Evolutionary conservation across 2,797 vertebrate genomes (phyloP), one percentile per base, ranked within the genome.

Genomic region (Pogoniulus pusillus): DNA sequence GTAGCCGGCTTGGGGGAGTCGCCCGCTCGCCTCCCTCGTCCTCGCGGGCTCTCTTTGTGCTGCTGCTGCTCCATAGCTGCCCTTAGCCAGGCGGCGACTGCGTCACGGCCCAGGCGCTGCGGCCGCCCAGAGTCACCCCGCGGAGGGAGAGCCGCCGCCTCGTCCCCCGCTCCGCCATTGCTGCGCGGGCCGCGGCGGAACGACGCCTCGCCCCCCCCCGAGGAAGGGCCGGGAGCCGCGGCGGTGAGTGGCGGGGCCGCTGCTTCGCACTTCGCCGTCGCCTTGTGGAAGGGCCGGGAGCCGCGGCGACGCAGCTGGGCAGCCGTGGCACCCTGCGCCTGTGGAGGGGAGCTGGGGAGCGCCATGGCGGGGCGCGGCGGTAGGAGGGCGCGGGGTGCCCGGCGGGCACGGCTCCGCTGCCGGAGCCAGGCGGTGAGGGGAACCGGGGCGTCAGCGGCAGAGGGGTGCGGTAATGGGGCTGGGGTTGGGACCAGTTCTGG

Each of bases 171-270:
- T 78, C 80, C 90, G 87, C 80, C 84, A 90, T 85, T 83, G 87
- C 90, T 34, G 83, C 80, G 78, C 78, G 78, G 82, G 86, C 70
- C 82, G 59, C 82, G 82, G 89, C 74, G 37, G 89, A 91, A 69
- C 57, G 79, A 89, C 89, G 82, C 72, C 72, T 86, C 65, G 60
- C 77, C 59, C 71, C 49, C 83, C 75, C 70, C 66, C 62, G 80
- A 85, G 81, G 27, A 77, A 63, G 93, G 80, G 81, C 81, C 55
- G 68, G 90, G 66, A 92, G 80, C 83, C 72, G 86, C 79, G 87
- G 87, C 84, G 93, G 93, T 94, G 93, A 94, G 93, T 87, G 69
- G 19, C 20, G 77, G 72, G 30, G 66, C 65, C 32, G 49, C n/a
- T 3, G 71, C 55, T 49, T 39, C n/a, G 3, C 15, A 24, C 65